Base-by-base conservation (phyloP, 2,113 vertebrate genomes). In the Illadopsis cleaveri region DNA sequence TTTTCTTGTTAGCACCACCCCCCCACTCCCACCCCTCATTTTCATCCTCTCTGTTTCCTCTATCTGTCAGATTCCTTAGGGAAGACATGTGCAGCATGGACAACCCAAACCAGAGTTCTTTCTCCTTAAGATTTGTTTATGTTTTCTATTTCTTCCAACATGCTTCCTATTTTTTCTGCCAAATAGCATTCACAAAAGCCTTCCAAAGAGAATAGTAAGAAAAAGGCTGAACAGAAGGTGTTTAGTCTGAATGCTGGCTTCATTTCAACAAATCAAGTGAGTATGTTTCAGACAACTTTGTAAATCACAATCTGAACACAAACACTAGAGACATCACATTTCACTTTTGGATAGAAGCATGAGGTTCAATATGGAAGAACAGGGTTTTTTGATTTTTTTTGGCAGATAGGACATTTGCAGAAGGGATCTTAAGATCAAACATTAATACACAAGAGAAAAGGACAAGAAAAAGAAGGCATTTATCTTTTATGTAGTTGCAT, bases 81-180 rank as follows among this genome's bases (percentile, higher is more conserved):
- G 80, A 96, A 84, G 53, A 28, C 33, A 71, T 7, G 37, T 73
- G 48, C 81, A 92, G 12, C 47, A 92, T 94, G 53, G 57, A 83
- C 45, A 54, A 48, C 23, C 9, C 69, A 92, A 80, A 35, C 1
- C 81, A 22, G 58, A 69, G 58, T 54, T 87, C 30, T 89, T 93
- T 42, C 78, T 81, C 71, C 25, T 65, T 58, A 61, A 37, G 50
- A 31, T 93, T 81, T 93, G 80, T 94, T 93, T 94, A 14, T 80
- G n/a, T 86, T 96, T 94, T 28, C 45, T 95, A 11, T 83, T 93
- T 96, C 37, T 93, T 94, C 33, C 62, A 92, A 65, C 23, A 82
- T 30, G 37, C 83, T 92, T 96, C 69, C 44, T 86, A 50, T 54
- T 89, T 96, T 82, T 94, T 37, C 73, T 91, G 27, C 71, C 69